Conservation (phyloP, 2,888 invertebrate genomes). For the Leptodirus hochenwartii region DNA sequence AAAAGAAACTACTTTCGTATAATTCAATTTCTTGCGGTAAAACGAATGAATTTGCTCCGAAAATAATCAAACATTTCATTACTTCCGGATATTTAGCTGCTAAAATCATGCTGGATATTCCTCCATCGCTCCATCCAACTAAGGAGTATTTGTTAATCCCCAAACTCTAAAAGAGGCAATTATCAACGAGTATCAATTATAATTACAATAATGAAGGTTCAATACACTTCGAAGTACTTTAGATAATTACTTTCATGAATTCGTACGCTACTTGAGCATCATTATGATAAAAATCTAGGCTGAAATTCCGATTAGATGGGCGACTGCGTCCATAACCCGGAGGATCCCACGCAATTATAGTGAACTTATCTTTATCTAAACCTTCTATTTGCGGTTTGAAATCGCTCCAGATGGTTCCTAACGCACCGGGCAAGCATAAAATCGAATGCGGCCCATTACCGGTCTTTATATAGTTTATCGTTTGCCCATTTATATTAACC, state of each 20-base stretch:
- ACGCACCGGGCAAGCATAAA: constrained; percentile 60
- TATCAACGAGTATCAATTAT: no score
- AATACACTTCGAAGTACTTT: neutral
- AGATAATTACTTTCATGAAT: constrained; percentile 44
- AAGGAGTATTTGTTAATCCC: constrained; percentile 51
- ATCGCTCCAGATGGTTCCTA: constrained; percentile 69
- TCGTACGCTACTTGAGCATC: constrained; percentile 55
- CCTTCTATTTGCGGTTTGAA: constrained; percentile 60
- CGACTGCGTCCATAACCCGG: constrained; percentile 74
- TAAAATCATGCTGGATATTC: constrained; percentile 57
- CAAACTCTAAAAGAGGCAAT: constrained; percentile 37
- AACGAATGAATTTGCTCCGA: constrained; percentile 64
- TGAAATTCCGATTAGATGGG: constrained; percentile 58
- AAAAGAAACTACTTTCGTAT: constrained; percentile 34
- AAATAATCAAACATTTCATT: constrained; percentile 54
- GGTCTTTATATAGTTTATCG: constrained; percentile 42
- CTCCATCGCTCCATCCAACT: constrained; percentile 85
- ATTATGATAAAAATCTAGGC: constrained; percentile 46
- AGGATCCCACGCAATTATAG: constrained; percentile 63
- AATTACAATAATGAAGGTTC: constrained; percentile 4
- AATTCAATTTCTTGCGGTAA: constrained; percentile 44
- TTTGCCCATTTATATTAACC: constrained; percentile 37
- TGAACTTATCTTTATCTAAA: constrained; percentile 40
- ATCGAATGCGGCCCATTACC: constrained; percentile 42
- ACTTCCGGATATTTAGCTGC: constrained; percentile 48